Percentiles rank a stretch among this genome's conserved stretches.
Conservation (phyloP, 2,888 invertebrate species). For the Philonicus albiceps region DNA sequence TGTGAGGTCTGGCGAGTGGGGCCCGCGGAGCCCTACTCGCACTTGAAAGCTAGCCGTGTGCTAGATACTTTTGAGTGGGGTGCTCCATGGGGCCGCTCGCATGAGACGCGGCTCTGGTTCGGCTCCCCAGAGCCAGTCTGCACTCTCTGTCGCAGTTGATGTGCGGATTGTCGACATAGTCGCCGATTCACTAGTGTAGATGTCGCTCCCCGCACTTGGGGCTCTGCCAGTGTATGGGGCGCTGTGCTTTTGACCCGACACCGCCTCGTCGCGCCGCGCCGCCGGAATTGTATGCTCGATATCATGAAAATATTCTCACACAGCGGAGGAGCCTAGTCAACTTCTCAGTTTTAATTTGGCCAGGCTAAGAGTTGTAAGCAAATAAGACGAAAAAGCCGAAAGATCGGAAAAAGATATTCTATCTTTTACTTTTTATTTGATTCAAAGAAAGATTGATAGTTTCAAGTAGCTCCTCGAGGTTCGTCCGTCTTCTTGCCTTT, state of each 20-base stretch:
- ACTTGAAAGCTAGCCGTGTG: background rate
- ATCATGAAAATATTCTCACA: conserved; percentile 35
- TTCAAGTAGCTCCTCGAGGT: background rate
- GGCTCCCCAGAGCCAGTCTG: background rate
- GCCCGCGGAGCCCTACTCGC: background rate
- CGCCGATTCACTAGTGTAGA: background rate
- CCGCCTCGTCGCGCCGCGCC: background rate
- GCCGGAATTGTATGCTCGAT: conserved; percentile 23
- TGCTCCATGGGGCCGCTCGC: background rate
- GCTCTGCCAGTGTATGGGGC: background rate
- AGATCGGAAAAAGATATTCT: conserved; percentile 33
- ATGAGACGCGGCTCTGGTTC: background rate
- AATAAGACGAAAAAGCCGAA: conserved; percentile 35
- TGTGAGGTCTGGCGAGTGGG: background rate
- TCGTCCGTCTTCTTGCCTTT: background rate
- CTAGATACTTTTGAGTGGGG: background rate
- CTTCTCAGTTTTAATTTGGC: conserved; percentile 50
- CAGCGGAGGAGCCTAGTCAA: conserved; percentile 29
- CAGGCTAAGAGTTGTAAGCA: conserved; percentile 49
- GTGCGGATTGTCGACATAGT: background rate
- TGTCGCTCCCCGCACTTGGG: background rate
- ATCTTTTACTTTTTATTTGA: background rate
- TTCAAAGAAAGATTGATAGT: background rate
- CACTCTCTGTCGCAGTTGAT: background rate
- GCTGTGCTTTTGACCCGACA: conserved; percentile 34